These are phyloP conservation scores for Regulus satrapa DNA, from an alignment of 2,113 vertebrate genomes.

Conservation along the genomic window DNA sequence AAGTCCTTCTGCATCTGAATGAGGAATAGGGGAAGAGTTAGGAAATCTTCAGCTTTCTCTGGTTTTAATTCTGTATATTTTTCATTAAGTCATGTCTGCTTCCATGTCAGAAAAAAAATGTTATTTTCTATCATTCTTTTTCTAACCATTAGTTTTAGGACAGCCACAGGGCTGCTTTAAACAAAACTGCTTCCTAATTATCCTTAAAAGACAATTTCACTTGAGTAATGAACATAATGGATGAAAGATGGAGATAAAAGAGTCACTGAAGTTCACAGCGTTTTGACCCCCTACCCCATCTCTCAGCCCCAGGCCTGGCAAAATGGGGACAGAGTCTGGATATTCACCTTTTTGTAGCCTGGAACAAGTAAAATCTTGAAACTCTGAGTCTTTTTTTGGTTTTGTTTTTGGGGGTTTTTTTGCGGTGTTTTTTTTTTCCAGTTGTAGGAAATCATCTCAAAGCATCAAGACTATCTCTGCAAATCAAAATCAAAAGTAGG, in stretches of 20 bases:
- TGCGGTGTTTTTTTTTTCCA: background rate
- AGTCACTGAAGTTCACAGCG: background rate
- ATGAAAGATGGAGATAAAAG: constrained; percentile 14
- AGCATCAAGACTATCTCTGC: background rate
- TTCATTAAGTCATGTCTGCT: background rate
- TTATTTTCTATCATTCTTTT: background rate
- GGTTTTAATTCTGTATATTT: constrained; percentile 16
- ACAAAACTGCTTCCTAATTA: constrained; percentile 30
- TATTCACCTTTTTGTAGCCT: background rate
- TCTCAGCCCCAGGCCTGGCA: background rate
- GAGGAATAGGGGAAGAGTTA: background rate
- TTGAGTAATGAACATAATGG: constrained; percentile 17
- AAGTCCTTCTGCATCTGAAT: background rate
- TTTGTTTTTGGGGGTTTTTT: too few species aligned
- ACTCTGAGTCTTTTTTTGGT: background rate
- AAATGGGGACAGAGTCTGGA: background rate
- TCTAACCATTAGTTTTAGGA: background rate
- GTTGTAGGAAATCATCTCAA: background rate
- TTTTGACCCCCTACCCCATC: background rate
- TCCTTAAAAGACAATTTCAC: constrained; percentile 25
- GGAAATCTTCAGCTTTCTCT: background rate
- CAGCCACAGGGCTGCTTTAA: background rate
- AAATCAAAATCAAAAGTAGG: background rate
- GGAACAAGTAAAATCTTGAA: background rate
- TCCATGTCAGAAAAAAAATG: background rate